Conservation (phyloP, 1,140 invertebrate genomes). For the Geopemphigus sp. region DNA sequence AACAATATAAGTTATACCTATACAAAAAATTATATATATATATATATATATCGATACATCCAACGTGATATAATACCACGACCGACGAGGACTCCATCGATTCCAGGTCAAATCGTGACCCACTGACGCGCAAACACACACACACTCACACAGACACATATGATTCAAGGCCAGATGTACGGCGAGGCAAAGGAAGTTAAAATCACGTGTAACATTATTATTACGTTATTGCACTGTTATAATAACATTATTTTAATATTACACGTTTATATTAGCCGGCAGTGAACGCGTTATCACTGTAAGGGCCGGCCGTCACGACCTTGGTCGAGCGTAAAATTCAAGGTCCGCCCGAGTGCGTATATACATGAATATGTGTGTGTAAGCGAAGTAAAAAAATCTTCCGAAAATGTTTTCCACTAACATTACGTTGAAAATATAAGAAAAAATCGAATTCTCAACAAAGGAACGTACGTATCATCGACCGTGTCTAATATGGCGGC, state of each 20-base stretch:
- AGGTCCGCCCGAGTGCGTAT: not conserved
- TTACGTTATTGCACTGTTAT: too few relatives aligned
- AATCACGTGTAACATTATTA: too few relatives aligned
- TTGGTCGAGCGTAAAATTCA: constrained; percentile 8
- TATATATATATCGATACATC: not conserved
- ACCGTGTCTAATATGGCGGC: constrained; percentile 30
- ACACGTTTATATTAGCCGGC: too few relatives aligned
- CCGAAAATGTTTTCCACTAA: not conserved
- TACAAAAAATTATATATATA: too few relatives aligned
- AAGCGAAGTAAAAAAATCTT: too few relatives aligned
- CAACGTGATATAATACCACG: not conserved
- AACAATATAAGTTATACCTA: not conserved
- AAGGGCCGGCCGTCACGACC: not conserved
- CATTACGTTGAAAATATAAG: not conserved
- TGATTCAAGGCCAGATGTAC: not conserved
- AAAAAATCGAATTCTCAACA: constrained; percentile 18
- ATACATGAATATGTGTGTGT: too few relatives aligned
- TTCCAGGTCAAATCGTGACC: constrained; percentile 15
- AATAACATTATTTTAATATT: too few relatives aligned
- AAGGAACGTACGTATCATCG: constrained; percentile 37
- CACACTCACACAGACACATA: too few relatives aligned
- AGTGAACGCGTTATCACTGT: constrained; percentile 5
- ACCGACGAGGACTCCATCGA: too few relatives aligned
- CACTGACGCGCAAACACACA: too few relatives aligned
- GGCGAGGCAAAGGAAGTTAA: not conserved